These are phyloP conservation scores for Sclerodermus sp. DNA, from an alignment of 2,888 invertebrate genomes.

Conservation along the genomic window DNA sequence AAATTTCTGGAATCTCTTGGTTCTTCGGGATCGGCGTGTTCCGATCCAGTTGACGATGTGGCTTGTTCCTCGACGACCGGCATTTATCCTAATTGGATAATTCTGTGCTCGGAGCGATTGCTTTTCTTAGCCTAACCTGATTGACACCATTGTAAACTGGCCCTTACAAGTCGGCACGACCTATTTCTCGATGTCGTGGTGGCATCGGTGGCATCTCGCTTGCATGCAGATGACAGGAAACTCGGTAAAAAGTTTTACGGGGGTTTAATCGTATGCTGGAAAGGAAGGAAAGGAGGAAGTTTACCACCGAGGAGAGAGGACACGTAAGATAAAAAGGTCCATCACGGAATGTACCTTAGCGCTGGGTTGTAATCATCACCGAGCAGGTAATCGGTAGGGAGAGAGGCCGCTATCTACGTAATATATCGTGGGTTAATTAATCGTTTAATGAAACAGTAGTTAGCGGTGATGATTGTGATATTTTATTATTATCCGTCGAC, in stretches of 20 bases:
- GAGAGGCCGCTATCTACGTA: conserved; percentile 41
- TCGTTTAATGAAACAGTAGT: conserved; percentile 56
- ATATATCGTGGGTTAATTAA: conserved; percentile 53
- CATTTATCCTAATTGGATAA: conserved; percentile 28
- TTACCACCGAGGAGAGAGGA: not conserved
- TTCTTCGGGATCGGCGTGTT: too few relatives aligned
- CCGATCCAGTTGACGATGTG: too few relatives aligned
- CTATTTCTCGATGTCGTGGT: too few relatives aligned
- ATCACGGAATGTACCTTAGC: conserved; percentile 10
- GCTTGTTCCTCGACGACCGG: conserved; percentile 11
- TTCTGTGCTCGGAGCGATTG: not conserved
- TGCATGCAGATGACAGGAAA: too few relatives aligned
- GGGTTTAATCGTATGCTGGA: conserved; percentile 3
- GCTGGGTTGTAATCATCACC: conserved; percentile 17
- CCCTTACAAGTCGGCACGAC: too few relatives aligned
- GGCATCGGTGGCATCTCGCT: too few relatives aligned
- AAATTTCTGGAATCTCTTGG: too few relatives aligned
- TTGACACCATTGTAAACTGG: too few relatives aligned
- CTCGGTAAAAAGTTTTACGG: not conserved
- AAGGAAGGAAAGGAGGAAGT: too few relatives aligned
- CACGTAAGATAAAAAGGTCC: conserved; percentile 5
- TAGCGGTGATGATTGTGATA: conserved; percentile 54
- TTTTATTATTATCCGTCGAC: conserved; percentile 46
- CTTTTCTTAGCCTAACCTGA: too few relatives aligned
- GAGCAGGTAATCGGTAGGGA: conserved; percentile 14